A percentile compares a stretch with the other conserved stretches of the same genome.
phyloP scores from a whole-genome alignment of 1,140 invertebrate genomes.

The Streblospio benedicti region DNA sequence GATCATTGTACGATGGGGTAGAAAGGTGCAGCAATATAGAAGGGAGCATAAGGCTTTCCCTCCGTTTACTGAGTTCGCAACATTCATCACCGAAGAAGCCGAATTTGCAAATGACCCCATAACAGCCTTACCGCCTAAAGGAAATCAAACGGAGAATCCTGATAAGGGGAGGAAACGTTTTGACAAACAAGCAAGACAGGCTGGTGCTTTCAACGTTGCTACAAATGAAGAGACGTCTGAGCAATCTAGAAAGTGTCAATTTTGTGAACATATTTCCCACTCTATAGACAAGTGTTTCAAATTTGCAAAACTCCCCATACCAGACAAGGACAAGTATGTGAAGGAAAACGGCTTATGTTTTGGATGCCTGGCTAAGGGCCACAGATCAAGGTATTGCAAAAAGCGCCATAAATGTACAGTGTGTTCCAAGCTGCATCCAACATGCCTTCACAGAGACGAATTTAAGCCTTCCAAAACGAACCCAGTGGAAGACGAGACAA shows the following conservation, averaged over 20 bases:
- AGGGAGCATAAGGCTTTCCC: slow-evolving; percentile 19
- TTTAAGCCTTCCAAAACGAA: too few relatives aligned
- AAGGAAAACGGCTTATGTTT: slow-evolving; percentile 10
- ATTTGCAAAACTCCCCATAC: background rate
- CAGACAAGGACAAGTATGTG: background rate
- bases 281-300: background rate
- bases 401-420: background rate
- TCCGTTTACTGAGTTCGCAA: slow-evolving; percentile 17
- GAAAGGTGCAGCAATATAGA: slow-evolving; percentile 11
- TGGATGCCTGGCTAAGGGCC: background rate
- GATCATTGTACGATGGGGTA: slow-evolving; percentile 18
- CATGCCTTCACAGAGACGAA: slow-evolving; percentile 1
- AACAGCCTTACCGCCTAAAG: too few relatives aligned
- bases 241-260: too few relatives aligned
- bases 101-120: slow-evolving; percentile 22
- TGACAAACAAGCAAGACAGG: too few relatives aligned
- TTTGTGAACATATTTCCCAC: too few relatives aligned
- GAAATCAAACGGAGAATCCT: too few relatives aligned
- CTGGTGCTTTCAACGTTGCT: too few relatives aligned
- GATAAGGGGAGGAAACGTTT: too few relatives aligned
- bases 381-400: background rate
- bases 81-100: slow-evolving; percentile 20
- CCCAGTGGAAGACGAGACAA: too few relatives aligned
- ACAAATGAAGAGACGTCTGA: too few relatives aligned
- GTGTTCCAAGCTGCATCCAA: slow-evolving; percentile 5